Evolutionary conservation across 2,888 invertebrate genomes (phyloP).

Genomic region (Nomada fabriciana): DNA sequence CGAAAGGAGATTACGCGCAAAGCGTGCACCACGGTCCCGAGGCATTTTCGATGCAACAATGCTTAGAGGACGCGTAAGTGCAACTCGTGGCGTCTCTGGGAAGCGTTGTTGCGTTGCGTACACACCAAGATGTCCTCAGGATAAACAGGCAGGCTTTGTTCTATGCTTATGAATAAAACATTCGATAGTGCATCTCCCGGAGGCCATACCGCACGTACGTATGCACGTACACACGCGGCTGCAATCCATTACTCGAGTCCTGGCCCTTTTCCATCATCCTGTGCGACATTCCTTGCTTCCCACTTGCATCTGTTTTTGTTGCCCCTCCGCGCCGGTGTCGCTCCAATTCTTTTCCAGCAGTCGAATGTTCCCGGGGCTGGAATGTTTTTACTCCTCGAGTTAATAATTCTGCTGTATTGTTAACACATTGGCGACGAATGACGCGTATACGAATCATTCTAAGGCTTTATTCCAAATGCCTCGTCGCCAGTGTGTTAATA

Average conservation of each 20-base stretch:
- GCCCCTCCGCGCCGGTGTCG: background rate
- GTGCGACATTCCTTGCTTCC: slow-evolving; percentile 56
- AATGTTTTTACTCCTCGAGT: background rate
- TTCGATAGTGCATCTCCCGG: slow-evolving; percentile 83
- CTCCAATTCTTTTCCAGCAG: background rate
- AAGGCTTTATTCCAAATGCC: too few relatives aligned
- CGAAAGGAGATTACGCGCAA: too few relatives aligned
- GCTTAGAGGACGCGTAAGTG: slow-evolving; percentile 67
- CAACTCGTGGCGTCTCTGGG: slow-evolving; percentile 64
- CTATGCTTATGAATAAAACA: slow-evolving; percentile 84
- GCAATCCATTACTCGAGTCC: slow-evolving; percentile 59
- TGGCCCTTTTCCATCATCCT: slow-evolving; percentile 68
- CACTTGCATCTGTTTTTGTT: slow-evolving; percentile 4
- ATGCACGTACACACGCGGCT: slow-evolving; percentile 29
- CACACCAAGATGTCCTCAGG: slow-evolving; percentile 82
- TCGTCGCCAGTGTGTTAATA: too few relatives aligned
- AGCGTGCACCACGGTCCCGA: background rate
- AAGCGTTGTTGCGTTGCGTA: slow-evolving; percentile 74
- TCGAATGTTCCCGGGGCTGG: background rate
- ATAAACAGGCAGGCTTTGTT: slow-evolving; percentile 83
- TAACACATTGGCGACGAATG: too few relatives aligned
- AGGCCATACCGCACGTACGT: slow-evolving; percentile 70
- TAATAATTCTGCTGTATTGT: background rate
- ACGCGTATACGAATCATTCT: too few relatives aligned
- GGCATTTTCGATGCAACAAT: slow-evolving; percentile 48